Evolutionary conservation across 2,797 vertebrate genomes (phyloP), one percentile per base, ranked within the genome.

Genomic region (Sebastes aleutianus): DNA sequence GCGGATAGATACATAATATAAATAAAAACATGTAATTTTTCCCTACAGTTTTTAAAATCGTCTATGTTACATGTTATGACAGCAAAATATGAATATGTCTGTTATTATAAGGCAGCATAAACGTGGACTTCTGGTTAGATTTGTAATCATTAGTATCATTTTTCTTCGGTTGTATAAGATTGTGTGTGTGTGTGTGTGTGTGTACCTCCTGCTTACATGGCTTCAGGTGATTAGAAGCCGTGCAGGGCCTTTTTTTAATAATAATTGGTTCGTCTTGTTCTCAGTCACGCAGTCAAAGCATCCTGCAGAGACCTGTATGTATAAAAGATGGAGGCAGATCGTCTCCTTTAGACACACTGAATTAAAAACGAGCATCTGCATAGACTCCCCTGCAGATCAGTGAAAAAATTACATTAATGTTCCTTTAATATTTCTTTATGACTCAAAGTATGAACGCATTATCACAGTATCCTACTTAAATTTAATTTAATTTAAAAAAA

Each of bases 231-330:
- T 89, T 95, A 96, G 95, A 95, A 95, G 93, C 94, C 95, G 88
- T 87, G 90, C 94, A 81, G 95, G 94, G 94, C 87, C 86, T 79
- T 86, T 94, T 97, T 70, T 74, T 88, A 95, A 26, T 43, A 34
- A 95, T 93, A 94, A 98, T 97, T 97, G 96, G 90, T 89, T 93
- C 93, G 93, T 94, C 92, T 94, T 80, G 95, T 92, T 95, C 92
- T 95, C 92, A 95, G 97, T 96, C 97, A 98, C 96, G 97, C 94
- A 93, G 94, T 77, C 53, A 91, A 89, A 94, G 94, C 87, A 93
- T 89, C 96, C 96, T 91, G 95, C 95, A 91, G 97, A 97, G 97
- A 95, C 92, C 83, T 87, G 92, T 47, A 18, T 89, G 79, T 93
- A 80, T 93, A 93, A 94, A 88, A 96, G 94, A 97, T 95, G 95